A percentile compares a stretch with the other conserved stretches of the same genome.
Conservation (phyloP, 1,140 invertebrate genomes). For the Heliconius melpomene region DNA sequence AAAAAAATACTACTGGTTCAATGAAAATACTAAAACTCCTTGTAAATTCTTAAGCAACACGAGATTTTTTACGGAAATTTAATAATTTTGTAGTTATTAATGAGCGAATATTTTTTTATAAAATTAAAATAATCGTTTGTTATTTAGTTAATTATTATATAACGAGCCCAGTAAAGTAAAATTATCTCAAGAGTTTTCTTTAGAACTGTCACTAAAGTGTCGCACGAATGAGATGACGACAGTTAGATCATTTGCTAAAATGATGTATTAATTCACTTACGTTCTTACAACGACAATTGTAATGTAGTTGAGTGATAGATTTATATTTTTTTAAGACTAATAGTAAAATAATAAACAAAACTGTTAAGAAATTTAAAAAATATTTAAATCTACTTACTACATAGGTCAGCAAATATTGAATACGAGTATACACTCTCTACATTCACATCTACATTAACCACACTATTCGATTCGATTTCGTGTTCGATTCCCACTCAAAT, state of each 20-base stretch:
- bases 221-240: background rate
- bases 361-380: no score
- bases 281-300: background rate
- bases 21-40: background rate
- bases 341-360: no score
- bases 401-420: no score
- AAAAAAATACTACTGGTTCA: background rate
- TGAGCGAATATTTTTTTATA: background rate
- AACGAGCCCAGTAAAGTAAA: constrained; percentile 1
- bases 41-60: background rate
- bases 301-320: background rate
- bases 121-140: background rate
- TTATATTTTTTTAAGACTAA: no score
- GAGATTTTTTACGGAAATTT: background rate
- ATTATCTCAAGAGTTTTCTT: background rate
- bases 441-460: no score
- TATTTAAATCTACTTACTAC: no score
- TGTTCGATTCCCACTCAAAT: no score
- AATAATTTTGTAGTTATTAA: background rate
- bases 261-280: background rate
- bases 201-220: constrained; percentile 2
- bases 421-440: no score
- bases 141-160: background rate
- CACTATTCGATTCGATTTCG: no score
- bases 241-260: background rate